Percentiles rank a stretch among this genome's conserved stretches.
Evolutionary conservation across 2,797 vertebrate species (phyloP).

Genomic region (Crax fasciolata): DNA sequence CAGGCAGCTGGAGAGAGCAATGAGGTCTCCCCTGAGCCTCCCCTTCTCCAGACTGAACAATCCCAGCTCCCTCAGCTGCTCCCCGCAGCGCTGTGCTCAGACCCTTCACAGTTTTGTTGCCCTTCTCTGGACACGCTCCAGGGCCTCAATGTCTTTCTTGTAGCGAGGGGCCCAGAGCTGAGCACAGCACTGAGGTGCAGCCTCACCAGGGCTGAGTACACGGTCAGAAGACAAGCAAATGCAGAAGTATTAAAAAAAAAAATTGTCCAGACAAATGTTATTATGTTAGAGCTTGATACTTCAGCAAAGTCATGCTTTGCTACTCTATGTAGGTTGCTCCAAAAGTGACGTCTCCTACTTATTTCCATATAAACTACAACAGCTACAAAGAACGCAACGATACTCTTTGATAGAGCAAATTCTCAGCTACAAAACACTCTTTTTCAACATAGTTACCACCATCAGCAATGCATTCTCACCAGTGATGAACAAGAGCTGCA

Average conservation of each 20-base stretch:
- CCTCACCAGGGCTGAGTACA: neutral
- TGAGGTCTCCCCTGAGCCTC: neutral
- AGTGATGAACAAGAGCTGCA: too few relatives aligned
- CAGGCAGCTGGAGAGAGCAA: neutral
- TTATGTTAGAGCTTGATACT: neutral
- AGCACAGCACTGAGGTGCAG: neutral
- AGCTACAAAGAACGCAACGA: too few relatives aligned
- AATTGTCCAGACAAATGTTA: neutral
- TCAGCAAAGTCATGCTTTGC: neutral
- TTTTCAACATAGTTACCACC: too few relatives aligned
- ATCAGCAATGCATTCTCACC: too few relatives aligned
- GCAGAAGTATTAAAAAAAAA: too few relatives aligned
- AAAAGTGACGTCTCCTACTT: too few relatives aligned
- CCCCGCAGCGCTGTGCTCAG: too few relatives aligned
- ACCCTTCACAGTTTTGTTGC: neutral
- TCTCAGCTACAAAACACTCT: too few relatives aligned
- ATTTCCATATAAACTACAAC: too few relatives aligned
- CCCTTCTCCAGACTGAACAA: neutral
- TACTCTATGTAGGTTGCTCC: neutral
- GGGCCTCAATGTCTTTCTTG: neutral
- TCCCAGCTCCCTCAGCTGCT: neutral
- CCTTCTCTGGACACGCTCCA: neutral
- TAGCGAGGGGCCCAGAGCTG: neutral
- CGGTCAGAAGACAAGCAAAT: neutral
- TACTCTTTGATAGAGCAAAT: too few relatives aligned